Base-by-base conservation (phyloP, 2,113 vertebrate genomes). In the Callorhinus ursinus region DNA sequence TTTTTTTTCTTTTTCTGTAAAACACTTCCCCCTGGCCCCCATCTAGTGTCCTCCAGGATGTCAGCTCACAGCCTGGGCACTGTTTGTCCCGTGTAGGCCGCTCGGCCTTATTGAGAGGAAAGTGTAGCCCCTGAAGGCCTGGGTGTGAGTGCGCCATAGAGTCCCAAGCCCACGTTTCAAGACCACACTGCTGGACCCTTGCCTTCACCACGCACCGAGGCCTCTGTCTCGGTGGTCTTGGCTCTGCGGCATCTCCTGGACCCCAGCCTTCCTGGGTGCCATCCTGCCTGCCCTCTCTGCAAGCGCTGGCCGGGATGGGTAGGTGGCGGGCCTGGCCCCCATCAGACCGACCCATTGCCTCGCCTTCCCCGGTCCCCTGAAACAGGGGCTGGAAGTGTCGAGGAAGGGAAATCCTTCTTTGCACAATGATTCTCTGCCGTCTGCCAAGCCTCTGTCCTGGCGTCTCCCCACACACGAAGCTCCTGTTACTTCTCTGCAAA, bases 241-340 rank as follows among this genome's bases (percentile, higher is more conserved):
- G 6, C 39, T 55, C 26, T 0, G 2, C 2, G 2, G 51, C 24
- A 1, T 57, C 8, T 77, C 36, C 74, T 49, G 10, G 36, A 16
- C 12, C 0, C 14, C 14, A 7, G 39, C 6, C 24, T 59, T 11
- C 59, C 51, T 6, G n/a, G 4, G 39, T 13, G 13, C 79, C 1
- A 0, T 33, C 1, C 16, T 6, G 12, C 16, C 7, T 0, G 0
- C 36, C 6, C 10, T 18, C 57, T 15, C 46, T 0, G 0, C 4
- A 33, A 24, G 61, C 49, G 4, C 39, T 4, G 1, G 21, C 61
- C 13, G 13, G 33, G 14, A 9, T 0, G 7, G 1, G n/a, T 33
- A 21, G 33, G 71, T 39, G 12, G 0, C 1, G 0, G n/a, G 39
- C 15, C 49, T 0, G 7, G 15, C 22, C 24, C 24, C 36, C 21